A percentile compares a stretch with the other conserved stretches of the same genome.
phyloP scores from a whole-genome alignment of 2,888 invertebrate species.

The Aquatica leii region DNA sequence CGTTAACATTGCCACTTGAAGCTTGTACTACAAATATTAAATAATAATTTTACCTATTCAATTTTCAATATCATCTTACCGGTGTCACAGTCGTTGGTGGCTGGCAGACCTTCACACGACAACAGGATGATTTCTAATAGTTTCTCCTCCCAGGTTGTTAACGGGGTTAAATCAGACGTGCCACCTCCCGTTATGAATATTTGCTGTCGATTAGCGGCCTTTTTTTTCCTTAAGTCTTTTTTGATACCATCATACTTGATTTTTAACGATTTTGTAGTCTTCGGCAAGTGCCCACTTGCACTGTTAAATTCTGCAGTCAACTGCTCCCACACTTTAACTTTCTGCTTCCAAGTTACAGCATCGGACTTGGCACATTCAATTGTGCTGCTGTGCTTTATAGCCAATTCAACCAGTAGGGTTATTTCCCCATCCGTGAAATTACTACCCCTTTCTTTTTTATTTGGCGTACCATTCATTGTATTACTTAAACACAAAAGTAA shows the following conservation, averaged over 20 bases:
- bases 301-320: background rate
- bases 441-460: too few relatives aligned
- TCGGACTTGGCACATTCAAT: constrained; percentile 1
- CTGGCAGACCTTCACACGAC: too few relatives aligned
- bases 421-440: background rate
- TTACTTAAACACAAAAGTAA: too few relatives aligned
- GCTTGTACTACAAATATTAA: too few relatives aligned
- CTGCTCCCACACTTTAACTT: background rate
- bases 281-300: background rate
- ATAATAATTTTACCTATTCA: too few relatives aligned
- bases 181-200: background rate
- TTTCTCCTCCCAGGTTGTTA: background rate
- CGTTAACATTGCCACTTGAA: too few relatives aligned
- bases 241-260: constrained; percentile 6
- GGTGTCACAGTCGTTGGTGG: too few relatives aligned
- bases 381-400: background rate
- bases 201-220: background rate
- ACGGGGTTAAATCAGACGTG: background rate
- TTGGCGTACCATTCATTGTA: too few relatives aligned
- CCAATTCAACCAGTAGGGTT: background rate
- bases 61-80: too few relatives aligned
- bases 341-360: background rate
- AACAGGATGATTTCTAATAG: too few relatives aligned
- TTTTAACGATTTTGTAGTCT: background rate
- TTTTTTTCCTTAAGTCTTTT: background rate